A percentile compares a stretch with the other conserved stretches of the same genome.
phyloP scores from a whole-genome alignment of 2,888 invertebrate genomes.

The Aleiodes alternator region DNA sequence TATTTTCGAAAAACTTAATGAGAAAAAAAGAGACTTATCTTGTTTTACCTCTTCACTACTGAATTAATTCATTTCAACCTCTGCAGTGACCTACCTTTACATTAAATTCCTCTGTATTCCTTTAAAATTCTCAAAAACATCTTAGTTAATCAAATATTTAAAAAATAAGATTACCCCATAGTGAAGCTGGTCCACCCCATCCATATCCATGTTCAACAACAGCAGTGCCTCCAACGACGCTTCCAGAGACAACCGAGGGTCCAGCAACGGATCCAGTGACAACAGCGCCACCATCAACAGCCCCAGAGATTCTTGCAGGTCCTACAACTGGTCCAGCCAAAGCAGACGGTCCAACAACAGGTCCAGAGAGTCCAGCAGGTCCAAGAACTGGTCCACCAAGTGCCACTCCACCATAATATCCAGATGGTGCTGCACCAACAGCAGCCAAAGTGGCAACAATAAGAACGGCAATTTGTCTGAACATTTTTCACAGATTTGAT shows the following conservation, averaged over 20 bases:
- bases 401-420: conserved; percentile 62
- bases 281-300: conserved; percentile 71
- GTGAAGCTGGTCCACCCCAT: conserved; percentile 51
- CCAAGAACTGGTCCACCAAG: conserved; percentile 69
- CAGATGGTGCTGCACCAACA: conserved; percentile 67
- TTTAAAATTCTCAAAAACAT: too few species aligned
- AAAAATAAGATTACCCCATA: conserved; percentile 40
- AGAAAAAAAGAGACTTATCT: too few species aligned
- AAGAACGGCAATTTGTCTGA: conserved; percentile 62
- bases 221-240: conserved; percentile 67
- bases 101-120: too few species aligned
- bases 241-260: conserved; percentile 69
- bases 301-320: conserved; percentile 70
- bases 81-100: too few species aligned
- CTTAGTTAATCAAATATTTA: too few species aligned
- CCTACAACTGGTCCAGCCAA: conserved; percentile 69
- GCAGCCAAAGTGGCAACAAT: conserved; percentile 64
- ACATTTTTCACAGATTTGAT: conserved; percentile 59
- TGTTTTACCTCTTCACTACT: too few species aligned
- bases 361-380: conserved; percentile 67
- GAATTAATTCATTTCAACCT: too few species aligned
- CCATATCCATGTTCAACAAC: conserved; percentile 61
- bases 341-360: conserved; percentile 64
- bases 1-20: too few species aligned
- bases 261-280: conserved; percentile 72